Evolutionary conservation across 2,888 invertebrate species (phyloP).

Genomic region (Microplitis manilae): DNA sequence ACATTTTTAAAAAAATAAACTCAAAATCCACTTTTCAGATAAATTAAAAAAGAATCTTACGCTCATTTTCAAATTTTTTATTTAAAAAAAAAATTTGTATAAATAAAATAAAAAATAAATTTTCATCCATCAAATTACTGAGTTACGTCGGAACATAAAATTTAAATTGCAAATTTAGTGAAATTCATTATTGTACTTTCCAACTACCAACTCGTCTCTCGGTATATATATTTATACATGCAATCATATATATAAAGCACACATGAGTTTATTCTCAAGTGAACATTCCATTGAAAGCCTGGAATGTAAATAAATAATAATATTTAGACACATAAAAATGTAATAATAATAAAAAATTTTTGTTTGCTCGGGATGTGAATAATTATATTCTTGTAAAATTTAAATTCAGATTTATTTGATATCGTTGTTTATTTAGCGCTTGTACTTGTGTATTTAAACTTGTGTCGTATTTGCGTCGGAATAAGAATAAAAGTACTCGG

Average conservation of each 20-base stretch:
- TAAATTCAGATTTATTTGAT: not conserved
- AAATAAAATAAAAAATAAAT: not conserved
- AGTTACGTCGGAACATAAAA: conserved; percentile 2
- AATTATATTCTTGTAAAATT: not conserved
- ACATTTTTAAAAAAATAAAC: no score
- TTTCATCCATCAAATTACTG: conserved; percentile 21
- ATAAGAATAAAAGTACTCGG: not conserved
- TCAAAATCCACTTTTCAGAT: no score
- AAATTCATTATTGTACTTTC: not conserved
- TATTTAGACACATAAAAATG: not conserved
- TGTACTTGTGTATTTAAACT: not conserved
- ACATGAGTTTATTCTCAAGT: conserved; percentile 1
- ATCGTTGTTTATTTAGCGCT: not conserved
- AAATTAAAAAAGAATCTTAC: no score
- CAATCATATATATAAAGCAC: not conserved
- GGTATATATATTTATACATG: not conserved
- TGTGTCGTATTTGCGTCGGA: not conserved
- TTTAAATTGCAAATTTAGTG: conserved; percentile 1
- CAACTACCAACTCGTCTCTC: not conserved
- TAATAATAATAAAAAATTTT: not conserved
- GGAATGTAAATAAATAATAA: not conserved
- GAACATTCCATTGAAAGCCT: not conserved
- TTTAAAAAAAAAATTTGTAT: not conserved
- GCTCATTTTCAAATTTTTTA: no score
- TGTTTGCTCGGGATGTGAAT: not conserved